A percentile compares a stretch with the other conserved stretches of the same genome.
Evolutionary conservation across 2,888 invertebrate species (phyloP).

Genomic region (Syrista parreyssii): DNA sequence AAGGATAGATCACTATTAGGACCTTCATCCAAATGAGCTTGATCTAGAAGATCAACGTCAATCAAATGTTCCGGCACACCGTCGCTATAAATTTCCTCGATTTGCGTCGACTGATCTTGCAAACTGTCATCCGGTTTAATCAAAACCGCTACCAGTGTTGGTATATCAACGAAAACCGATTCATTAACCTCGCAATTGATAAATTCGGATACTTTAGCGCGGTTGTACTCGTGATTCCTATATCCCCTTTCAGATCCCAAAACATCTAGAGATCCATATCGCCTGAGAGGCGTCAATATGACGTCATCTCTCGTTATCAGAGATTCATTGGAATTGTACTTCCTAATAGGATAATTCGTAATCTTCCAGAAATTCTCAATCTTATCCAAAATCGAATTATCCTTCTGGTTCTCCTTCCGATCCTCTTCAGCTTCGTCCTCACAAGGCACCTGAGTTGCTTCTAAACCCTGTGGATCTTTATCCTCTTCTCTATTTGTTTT

Average conservation of each 20-base stretch:
- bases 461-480: neutral
- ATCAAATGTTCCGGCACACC: conserved; percentile 40
- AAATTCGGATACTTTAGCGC: conserved; percentile 44
- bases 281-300: conserved; percentile 22
- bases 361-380: neutral
- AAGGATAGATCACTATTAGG: neutral
- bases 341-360: conserved; percentile 3
- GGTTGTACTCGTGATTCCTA: conserved; percentile 31
- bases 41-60: conserved; percentile 36
- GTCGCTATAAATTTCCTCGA: conserved; percentile 51
- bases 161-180: conserved; percentile 55
- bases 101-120: conserved; percentile 37
- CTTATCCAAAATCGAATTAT: neutral
- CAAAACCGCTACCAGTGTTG: conserved; percentile 54
- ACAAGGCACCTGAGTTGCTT: neutral
- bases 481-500: neutral
- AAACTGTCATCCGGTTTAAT: conserved; percentile 51
- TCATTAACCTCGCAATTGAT: conserved; percentile 43
- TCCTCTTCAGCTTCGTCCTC: neutral
- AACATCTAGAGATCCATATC: conserved; percentile 43
- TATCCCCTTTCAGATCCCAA: conserved; percentile 22
- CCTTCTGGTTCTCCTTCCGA: neutral
- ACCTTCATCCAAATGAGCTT: neutral
- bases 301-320: conserved; percentile 16
- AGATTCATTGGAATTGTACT: conserved; percentile 26